Evolutionary conservation across 2,113 vertebrate genomes (phyloP).

Genomic region (Brienomyrus longianalis): DNA sequence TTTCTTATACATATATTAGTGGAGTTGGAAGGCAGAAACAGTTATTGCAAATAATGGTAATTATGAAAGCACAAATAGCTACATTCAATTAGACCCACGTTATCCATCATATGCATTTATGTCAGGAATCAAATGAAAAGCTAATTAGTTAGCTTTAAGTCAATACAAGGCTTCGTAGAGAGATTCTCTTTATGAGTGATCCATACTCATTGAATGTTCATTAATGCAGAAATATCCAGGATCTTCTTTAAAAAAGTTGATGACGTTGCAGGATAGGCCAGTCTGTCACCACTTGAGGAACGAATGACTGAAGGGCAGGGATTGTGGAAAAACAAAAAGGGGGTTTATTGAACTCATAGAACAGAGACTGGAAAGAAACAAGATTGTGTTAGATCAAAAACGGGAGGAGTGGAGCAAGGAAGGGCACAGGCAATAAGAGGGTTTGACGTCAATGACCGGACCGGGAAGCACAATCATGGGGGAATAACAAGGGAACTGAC

Average conservation of each 20-base stretch:
- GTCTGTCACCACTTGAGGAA: background rate
- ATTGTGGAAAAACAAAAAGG: background rate
- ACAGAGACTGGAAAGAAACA: background rate
- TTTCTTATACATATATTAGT: background rate
- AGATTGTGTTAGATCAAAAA: background rate
- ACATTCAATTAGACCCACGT: background rate
- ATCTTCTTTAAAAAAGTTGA: background rate
- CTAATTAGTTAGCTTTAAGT: background rate
- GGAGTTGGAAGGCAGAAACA: background rate
- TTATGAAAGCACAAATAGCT: background rate
- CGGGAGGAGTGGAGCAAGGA: background rate
- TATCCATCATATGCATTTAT: background rate
- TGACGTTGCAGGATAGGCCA: background rate
- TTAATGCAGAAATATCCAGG: background rate
- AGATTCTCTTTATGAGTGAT: background rate
- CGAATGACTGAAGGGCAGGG: background rate
- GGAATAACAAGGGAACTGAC: background rate
- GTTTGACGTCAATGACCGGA: background rate
- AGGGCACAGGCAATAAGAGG: background rate
- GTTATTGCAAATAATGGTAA: background rate
- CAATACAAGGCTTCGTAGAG: background rate
- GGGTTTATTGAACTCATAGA: background rate
- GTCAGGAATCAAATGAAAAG: background rate
- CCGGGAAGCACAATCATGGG: background rate
- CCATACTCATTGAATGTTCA: background rate